Base-by-base conservation (phyloP, 2,888 invertebrate species). In the Apamea anceps region DNA sequence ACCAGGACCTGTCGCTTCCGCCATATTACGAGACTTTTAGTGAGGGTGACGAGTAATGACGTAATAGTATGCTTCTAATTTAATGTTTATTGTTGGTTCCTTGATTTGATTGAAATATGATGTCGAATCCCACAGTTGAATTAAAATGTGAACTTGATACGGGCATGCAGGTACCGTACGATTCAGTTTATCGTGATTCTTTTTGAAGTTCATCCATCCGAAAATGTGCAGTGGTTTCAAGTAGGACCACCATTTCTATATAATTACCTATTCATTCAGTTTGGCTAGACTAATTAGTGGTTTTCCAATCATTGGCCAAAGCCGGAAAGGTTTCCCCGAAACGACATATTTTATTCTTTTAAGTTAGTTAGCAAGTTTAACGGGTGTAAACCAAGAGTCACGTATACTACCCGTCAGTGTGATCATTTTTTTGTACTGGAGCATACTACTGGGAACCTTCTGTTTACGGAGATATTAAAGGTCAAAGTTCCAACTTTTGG, bases 1-100 rank as follows among this genome's bases (percentile, higher is more conserved):
- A 96, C 80, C 94, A 93, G 91, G 91, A 92, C 91, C 93, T 91
- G 93, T 92, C 90, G 92, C 95, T 95, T 95, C 95, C 95, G 95
- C 94, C 93, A 91, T 90, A 92, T 93, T 92, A 90, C 72, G 85
- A 77, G 82, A 87, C 88, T 81, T 81, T 91, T 86, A 79, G 85
- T 81, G 75, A 79, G 75, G 93, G 95, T 94, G 95, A 95, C 95
- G 94, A 87, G 84, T 90, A 91, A 92, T 90, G 85, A 89, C 87
- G 88, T 90, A 85, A 87, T 87, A 84, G 62, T 79, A 83, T 25
- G 60, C 68, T 80, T 75, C 45, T 81, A 81, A 84, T 80, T 75
- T 78, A 77, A 84, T 81, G 65, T 74, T 72, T 80, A 86, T 81
- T 78, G 81, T 87, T 77, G 72, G 81, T 57, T 70, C 32, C 65